phyloP scores from a whole-genome alignment of 64 coral and sea anemone genomes.

The Pocillopora verrucosa region DNA sequence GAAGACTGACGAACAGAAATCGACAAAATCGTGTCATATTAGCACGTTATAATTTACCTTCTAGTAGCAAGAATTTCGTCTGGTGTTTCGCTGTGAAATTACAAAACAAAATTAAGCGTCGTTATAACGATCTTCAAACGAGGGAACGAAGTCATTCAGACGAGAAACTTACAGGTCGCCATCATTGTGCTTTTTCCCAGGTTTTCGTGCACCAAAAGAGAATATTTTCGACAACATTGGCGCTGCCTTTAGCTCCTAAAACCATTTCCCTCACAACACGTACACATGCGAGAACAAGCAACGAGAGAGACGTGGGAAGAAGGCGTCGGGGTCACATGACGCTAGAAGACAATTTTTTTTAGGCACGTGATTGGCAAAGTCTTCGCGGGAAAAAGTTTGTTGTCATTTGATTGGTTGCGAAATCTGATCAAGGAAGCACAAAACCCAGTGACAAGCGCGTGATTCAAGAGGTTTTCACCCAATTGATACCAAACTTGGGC shows the following conservation, averaged over 20 bases:
- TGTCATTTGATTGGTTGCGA: slow-evolving; percentile 74
- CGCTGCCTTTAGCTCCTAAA: slow-evolving; percentile 1
- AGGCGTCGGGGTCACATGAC: slow-evolving; percentile 69
- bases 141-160: neutral
- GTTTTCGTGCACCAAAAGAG: slow-evolving; percentile 80
- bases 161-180: slow-evolving; percentile 63
- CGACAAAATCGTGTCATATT: neutral
- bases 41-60: slow-evolving; percentile 8
- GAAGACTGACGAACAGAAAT: neutral
- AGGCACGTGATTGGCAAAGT: slow-evolving; percentile 70
- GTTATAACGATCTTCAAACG: slow-evolving; percentile 15
- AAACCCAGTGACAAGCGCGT: slow-evolving; percentile 91
- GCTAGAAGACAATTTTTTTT: slow-evolving; percentile 23
- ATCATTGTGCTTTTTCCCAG: slow-evolving; percentile 71
- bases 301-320: neutral
- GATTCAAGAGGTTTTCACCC: slow-evolving; percentile 24
- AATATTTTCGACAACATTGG: slow-evolving; percentile 92
- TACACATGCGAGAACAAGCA: slow-evolving; percentile 16
- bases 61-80: neutral
- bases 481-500: slow-evolving; percentile 16
- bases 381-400: slow-evolving; percentile 75
- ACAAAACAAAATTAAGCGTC: neutral
- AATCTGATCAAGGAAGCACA: neutral
- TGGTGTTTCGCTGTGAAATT: slow-evolving; percentile 32
- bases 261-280: slow-evolving; percentile 31